These are phyloP conservation scores for Erythrolamprus reginae DNA, from an alignment of 2,113 vertebrate genomes.

Conservation along the genomic window DNA sequence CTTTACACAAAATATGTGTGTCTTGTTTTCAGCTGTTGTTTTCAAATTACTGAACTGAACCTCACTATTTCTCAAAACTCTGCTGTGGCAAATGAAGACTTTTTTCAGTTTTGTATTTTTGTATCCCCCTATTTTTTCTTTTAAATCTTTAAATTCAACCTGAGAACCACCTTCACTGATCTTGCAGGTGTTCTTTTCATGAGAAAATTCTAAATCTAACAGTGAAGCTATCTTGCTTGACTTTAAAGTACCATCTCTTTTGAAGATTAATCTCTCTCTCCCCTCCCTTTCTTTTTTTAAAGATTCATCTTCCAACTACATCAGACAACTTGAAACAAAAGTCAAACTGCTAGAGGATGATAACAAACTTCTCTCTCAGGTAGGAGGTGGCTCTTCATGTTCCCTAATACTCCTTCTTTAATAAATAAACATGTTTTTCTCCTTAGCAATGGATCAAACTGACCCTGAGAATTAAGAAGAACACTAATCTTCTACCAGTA, in stretches of 20 bases:
- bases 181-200: not conserved
- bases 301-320: conserved; percentile 90
- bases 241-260: conserved; percentile 5
- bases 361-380: conserved; percentile 87
- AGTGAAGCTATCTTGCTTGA: conserved; percentile 13
- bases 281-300: conserved; percentile 30
- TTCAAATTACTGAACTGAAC: conserved; percentile 20
- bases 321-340: conserved; percentile 91
- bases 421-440: not conserved
- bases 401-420: not conserved
- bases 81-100: not conserved
- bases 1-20: not conserved
- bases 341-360: conserved; percentile 89
- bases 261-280: conserved; percentile 7
- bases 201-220: not conserved
- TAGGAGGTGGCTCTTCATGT: conserved; percentile 62
- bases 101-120: conserved; percentile 13
- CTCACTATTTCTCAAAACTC: conserved; percentile 20
- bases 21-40: conserved; percentile 11
- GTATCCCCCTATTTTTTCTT: not conserved
- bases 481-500: not conserved
- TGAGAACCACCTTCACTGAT: conserved; percentile 5
- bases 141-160: conserved; percentile 23
- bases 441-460: not conserved
- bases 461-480: not conserved